Evolutionary conservation across 2,113 vertebrate species (phyloP), one percentile per base, ranked within the genome.

Genomic region (Tinamus guttatus): DNA sequence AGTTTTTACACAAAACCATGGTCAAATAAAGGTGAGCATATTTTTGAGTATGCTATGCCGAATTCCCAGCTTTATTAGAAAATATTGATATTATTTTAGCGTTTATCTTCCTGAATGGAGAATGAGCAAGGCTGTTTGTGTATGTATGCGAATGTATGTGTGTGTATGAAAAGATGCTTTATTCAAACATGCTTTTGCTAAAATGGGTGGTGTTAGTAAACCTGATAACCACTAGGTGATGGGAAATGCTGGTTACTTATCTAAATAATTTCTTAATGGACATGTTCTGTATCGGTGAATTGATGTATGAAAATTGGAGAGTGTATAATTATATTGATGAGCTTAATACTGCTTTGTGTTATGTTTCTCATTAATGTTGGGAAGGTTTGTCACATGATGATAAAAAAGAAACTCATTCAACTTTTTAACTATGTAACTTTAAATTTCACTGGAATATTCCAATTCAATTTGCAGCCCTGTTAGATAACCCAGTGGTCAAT

Each of bases 1-100:
- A 98, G 96, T 63, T 98, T 95, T 94, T 98, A 99, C 81, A 98
- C 99, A 3, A 99, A 99, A 93, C 99, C 99, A 4, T 99, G 99
- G 99, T 99, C 99, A 78, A 98, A 97, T 91, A 98, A 98, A 99
- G 99, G 99, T 99, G 71, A 91, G 83, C 82, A 11, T 60, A 14
- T 78, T 93, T 95, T 84, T 91, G 19, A 49, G 49, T 49, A 15
- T 56, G 30, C 17, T 56, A 30, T 30, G 28, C 54, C 30, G 16
- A 17, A 30, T 14, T 56, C 9, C 16, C 28, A 56, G 14, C 28
- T 56, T 56, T 56, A 30, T 56, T 17, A 56, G 54, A 56, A 56
- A 30, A 56, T 30, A 30, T 30, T 56, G 28, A 56, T 56, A 30
- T 56, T 56, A 56, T 56, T 56, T 56, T 28, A 56, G 54, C 27